phyloP scores from a whole-genome alignment of 2,113 vertebrate species.

The Ramphastos sulfuratus region DNA sequence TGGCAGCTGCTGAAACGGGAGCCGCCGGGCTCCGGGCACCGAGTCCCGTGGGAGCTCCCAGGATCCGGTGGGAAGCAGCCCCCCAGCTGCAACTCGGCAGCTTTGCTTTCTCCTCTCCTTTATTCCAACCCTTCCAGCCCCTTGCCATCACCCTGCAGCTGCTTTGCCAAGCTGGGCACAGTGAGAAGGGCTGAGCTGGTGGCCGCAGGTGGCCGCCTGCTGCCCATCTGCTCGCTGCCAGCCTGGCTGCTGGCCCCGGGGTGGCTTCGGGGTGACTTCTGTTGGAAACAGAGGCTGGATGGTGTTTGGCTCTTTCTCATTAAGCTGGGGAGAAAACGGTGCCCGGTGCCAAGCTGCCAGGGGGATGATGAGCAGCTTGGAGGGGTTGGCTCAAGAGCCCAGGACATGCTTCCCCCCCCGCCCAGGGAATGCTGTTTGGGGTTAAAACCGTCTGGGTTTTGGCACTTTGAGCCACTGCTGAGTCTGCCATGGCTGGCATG shows the following conservation, averaged over 20 bases:
- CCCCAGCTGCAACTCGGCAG: background rate
- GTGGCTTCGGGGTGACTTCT: background rate
- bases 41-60: background rate
- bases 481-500: fast-evolving
- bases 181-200: background rate
- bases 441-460: background rate
- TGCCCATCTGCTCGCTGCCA: constrained; percentile 20
- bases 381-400: background rate
- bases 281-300: background rate
- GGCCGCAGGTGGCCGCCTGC: background rate
- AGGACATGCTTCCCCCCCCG: fast-evolving
- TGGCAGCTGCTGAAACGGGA: constrained; percentile 27
- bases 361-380: background rate
- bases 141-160: fast-evolving
- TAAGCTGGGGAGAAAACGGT: background rate
- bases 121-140: background rate
- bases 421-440: fast-evolving
- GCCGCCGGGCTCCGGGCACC: background rate
- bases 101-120: background rate
- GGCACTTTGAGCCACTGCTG: background rate
- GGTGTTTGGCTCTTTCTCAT: background rate
- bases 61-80: background rate
- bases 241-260: background rate
- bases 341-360: background rate
- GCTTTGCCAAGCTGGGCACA: background rate